phyloP scores from a whole-genome alignment of 2,113 vertebrate genomes.

The Trematomus loennbergii region DNA sequence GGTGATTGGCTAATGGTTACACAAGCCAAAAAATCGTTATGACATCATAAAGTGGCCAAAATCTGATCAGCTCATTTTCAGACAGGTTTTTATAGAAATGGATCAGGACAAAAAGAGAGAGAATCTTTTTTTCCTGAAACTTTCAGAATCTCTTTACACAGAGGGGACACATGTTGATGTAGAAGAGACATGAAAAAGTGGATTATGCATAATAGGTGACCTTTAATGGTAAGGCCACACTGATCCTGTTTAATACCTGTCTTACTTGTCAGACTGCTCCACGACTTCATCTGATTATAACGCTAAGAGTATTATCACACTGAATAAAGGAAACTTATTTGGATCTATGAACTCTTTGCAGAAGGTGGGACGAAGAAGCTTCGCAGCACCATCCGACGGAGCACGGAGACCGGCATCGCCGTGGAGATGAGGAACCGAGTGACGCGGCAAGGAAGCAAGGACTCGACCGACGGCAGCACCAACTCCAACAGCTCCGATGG shows the following conservation, averaged over 20 bases:
- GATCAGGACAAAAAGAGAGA: too few species aligned
- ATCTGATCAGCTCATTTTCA: too few species aligned
- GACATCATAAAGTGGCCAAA: too few species aligned
- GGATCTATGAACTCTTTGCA: slow-evolving; percentile 63
- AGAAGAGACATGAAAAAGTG: too few species aligned
- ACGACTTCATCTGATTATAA: not conserved
- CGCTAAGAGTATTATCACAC: slow-evolving; percentile 14
- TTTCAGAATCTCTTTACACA: too few species aligned
- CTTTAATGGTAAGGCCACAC: not conserved
- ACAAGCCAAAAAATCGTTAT: too few species aligned
- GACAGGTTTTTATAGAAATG: too few species aligned
- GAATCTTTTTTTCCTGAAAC: too few species aligned
- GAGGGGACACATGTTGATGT: too few species aligned
- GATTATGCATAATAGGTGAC: too few species aligned
- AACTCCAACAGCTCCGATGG: slow-evolving; percentile 99
- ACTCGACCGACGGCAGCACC: slow-evolving; percentile 97
- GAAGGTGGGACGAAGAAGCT: slow-evolving; percentile 96
- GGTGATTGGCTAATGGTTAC: too few species aligned
- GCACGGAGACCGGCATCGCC: slow-evolving; percentile 97
- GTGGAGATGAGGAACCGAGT: slow-evolving; percentile 98
- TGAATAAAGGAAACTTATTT: slow-evolving; percentile 15
- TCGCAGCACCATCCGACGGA: slow-evolving; percentile 95
- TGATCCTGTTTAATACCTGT: slow-evolving; percentile 17
- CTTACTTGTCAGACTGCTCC: slow-evolving; percentile 22
- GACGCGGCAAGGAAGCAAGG: slow-evolving; percentile 95